Evolutionary conservation across 1,140 invertebrate species (phyloP), one percentile per base, ranked within the genome.

Genomic region (Ceratina australensis): DNA sequence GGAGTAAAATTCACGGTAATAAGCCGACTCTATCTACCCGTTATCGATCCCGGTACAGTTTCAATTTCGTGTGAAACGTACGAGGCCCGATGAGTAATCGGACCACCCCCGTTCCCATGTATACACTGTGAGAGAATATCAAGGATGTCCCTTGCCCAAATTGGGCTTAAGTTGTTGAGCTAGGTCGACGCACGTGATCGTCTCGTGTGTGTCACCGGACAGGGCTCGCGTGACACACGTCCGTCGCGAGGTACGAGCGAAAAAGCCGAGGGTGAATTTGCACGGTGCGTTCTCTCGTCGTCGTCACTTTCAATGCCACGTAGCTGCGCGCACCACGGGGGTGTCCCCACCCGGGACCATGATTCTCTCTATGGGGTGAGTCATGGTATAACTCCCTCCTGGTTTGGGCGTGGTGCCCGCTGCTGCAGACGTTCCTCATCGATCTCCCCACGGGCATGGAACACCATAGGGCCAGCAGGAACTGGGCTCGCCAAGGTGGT

Each of bases 341-440:
- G 64, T 78, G 63, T 75, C 72, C 24, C 57, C 54, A 42, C 68
- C 33, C 69, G 33, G 28, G 13, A 18, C 33, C 24, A 60, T 57
- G 33, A 65, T 65, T 78, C 78, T 69, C 74, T 80, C 64, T 56
- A 86, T 83, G 81, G 84, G 84, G 79, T 88, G 85, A 80, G 72
- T 86, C 79, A 86, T 79, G 78, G 79, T 84, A 68, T 3, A 42
- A 42, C 77, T 64, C 68, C 78, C 78, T 80, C 84, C 86, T 68
- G 68, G 74, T 79, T 79, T 87, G 87, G 87, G 87, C 85, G 87
- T 88, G 87, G 87, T 88, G 65, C 74, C 69, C 76, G 60, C 69
- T 83, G 83, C 69, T 83, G 83, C 81, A 84, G 82, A 87, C 85
- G 87, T 88, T 84, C 79, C 85, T 83, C 83, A 88, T 88, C 86